Evolutionary conservation across 2,888 invertebrate genomes (phyloP), one percentile per base, ranked within the genome.

Genomic region (Antheraea assamensis): DNA sequence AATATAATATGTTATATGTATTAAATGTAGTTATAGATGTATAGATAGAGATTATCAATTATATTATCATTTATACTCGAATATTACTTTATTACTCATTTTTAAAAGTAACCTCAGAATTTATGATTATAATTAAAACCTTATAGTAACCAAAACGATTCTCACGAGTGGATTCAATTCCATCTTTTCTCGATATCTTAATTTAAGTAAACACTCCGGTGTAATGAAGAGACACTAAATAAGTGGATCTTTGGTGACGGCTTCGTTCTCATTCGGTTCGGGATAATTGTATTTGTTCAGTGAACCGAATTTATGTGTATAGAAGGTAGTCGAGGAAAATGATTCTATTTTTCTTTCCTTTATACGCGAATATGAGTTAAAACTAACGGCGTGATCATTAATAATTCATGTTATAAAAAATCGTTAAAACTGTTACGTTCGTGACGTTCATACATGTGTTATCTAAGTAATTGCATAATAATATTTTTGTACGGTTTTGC

Each of bases 171-270:
- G 77, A 82, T 85, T 87, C 84, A 81, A 88, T 88, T 84, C 80
- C 79, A 85, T 85, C 84, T 83, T 78, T 81, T 79, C 77, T 74
- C 81, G 77, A 83, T 85, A 82, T 84, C 89, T 90, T 92, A 92
- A 93, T 92, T 92, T 89, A 89, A 88, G 89, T 88, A 92, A 92
- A 92, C 91, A 92, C 92, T 91, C 83, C 78, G 76, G 80, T 78
- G 86, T 87, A 90, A 92, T 90, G 90, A 90, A 91, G 87, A 87
- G 87, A 85, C 85, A 88, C 88, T 89, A 88, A 91, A 89, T 86
- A 90, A 88, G 85, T 83, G 84, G 74, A 78, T 84, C 82, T 84
- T 78, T 78, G 80, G 84, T 80, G 82, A 83, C 83, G 81, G 83
- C 83, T 80, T 83, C 83, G 84, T 88, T 90, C 88, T 85, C 86